Evolutionary conservation across 2,113 vertebrate genomes (phyloP), one percentile per base, ranked within the genome.

Genomic region (Pseudorectes ferrugineus): DNA sequence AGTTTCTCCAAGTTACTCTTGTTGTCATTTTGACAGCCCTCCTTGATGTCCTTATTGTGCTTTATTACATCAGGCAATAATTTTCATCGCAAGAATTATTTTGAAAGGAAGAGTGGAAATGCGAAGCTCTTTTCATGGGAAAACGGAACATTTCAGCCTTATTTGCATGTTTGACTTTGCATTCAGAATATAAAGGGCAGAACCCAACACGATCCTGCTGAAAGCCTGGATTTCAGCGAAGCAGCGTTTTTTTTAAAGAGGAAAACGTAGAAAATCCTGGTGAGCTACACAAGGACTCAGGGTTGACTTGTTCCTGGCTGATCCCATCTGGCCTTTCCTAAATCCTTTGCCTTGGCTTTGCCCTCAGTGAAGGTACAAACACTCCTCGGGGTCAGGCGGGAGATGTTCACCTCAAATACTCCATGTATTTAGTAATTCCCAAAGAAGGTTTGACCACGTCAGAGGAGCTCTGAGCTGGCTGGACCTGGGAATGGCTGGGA

Each of bases 21-120:
- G 77, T 82, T 96, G 92, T 94, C 81, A 66, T 79, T 89, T 95
- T 95, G 95, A 96, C 92, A 93, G 76, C 51, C 35, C 70, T 21
- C 59, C 65, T 73, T 82, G 67, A 43, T 46, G 49, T 40, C 61
- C 75, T 88, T 29, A 43, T 82, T 88, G 85, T 57, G 15, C 83
- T 93, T 88, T 72, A 36, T 89, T 61, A 26, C 78, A 61, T 72
- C 62, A 62, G 70, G 93, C 6, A 78, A 52, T 57, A 61, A 93
- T 94, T 96, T 91, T 24, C 81, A 65, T 5, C 2, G 58, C 66
- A 73, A 68, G 89, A 87, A 62, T 82, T 52, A 85, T 88, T 95
- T 85, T 89, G 88, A 93, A 93, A 66, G 84, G 73, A 68, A 38
- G 65, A 85, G 88, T 89, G 84, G 71, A 94, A 90, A 94, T 5